Conservation (phyloP, 2,888 invertebrate species). For the Caenorhabditis parvicauda region DNA sequence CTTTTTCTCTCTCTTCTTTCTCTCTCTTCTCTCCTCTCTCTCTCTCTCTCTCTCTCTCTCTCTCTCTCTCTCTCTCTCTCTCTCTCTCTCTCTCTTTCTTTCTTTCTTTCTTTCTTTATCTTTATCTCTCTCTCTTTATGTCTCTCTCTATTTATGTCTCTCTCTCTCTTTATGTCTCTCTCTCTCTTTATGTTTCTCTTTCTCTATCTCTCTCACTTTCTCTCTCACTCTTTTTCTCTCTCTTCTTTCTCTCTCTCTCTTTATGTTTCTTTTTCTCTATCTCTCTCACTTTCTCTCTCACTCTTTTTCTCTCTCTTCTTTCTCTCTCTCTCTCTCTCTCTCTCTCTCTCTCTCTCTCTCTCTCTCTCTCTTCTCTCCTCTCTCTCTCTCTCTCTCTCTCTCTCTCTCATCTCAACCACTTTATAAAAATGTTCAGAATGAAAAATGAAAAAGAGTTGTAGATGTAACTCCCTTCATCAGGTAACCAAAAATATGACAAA, state of each 20-base stretch:
- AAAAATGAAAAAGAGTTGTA: too few relatives aligned
- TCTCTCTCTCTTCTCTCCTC: neutral
- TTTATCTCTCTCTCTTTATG: slow-evolving; percentile 3
- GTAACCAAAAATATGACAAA: too few relatives aligned
- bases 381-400: neutral
- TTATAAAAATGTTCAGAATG: too few relatives aligned
- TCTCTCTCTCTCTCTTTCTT: slow-evolving; percentile 12
- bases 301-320: slow-evolving; percentile 1
- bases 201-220: slow-evolving; percentile 5
- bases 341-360: neutral
- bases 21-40: neutral
- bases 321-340: slow-evolving; percentile 10
- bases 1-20: neutral
- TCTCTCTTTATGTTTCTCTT: neutral
- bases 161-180: neutral
- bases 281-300: slow-evolving; percentile 1
- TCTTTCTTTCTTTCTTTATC: slow-evolving; percentile 9
- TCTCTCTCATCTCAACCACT: too few relatives aligned
- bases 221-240: slow-evolving; percentile 11
- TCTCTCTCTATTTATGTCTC: slow-evolving; percentile 1
- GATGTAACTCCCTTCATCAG: too few relatives aligned
- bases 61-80: slow-evolving; percentile 4
- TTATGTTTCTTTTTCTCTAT: slow-evolving; percentile 5
- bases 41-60: slow-evolving; percentile 1
- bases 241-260: slow-evolving; percentile 9